Base-by-base conservation (phyloP, 1,140 invertebrate species). In the Triops longicaudatus region DNA sequence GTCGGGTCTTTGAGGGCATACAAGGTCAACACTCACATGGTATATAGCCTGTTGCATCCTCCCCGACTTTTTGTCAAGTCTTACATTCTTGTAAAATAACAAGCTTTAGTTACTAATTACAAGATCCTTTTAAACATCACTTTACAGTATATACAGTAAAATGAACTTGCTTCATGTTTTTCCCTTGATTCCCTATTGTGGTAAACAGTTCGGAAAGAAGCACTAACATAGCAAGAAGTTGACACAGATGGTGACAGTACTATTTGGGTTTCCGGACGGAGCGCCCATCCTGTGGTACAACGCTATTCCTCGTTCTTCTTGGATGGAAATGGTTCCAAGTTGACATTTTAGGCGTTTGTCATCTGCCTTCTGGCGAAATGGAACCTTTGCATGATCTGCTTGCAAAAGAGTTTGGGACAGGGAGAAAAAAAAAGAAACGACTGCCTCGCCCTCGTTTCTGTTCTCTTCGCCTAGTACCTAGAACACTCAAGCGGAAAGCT, bases 381-480 rank as follows among this genome's bases (percentile, higher is more conserved):
- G 50, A 63, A 63, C 50, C 50, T 50, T 50, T 63, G 50, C 50
- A 63, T 63, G 50, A 63, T 63, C 50, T 63, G 50, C 50, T n/a
- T 63, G 50, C 50, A 63, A 63, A 63, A 63, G 50, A 63, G 50
- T 63, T 22, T 14, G 17, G 50, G 9, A 63, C 50, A 63, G 31
- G 31, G 31, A 37, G 31, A 37, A 37, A 37, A 63, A 63, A 63
- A 63, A 63, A 63, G 50, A 7, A 37, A 37, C 31, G 31, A 7
- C 31, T 37, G 50, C 14, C 50, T 10, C 50, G 50, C 50, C 50
- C 50, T 63, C 50, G 50, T 44, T 44, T 44, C 17, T 44, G 43
- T 63, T 63, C 50, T 63, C 50, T 63, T 63, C 17, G 50, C 31
- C 50, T 63, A 5, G 50, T 22, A 63, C 50, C 6, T 63, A 63